Conservation (phyloP, 30 jellyfish, hydroid and myxozoan species). For the Turritopsis rubra region DNA sequence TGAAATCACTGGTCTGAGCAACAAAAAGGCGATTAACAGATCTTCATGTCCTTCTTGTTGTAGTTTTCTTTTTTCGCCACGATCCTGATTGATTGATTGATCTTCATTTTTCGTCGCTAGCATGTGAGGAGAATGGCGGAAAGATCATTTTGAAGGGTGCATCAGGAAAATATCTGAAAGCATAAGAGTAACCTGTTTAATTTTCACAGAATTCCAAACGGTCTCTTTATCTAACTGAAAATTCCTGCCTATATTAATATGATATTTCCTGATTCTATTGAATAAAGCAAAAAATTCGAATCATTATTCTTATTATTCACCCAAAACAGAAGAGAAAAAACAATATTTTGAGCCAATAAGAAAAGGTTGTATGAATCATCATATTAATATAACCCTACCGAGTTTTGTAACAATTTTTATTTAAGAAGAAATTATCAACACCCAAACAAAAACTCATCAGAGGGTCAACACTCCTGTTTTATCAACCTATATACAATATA, state of each 20-base stretch:
- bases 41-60: background rate
- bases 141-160: no score
- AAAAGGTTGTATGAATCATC: background rate
- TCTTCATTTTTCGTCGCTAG: no score
- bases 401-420: background rate
- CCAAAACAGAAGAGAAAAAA: background rate
- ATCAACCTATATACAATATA: background rate
- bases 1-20: background rate
- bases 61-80: no score
- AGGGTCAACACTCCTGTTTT: background rate
- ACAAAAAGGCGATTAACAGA: no score
- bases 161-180: no score
- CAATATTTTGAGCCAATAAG: background rate
- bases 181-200: no score
- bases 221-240: no score
- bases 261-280: no score
- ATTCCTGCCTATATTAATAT: no score
- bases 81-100: no score
- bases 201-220: no score
- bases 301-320: background rate
- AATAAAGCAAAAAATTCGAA: background rate
- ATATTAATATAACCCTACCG: background rate
- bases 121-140: no score
- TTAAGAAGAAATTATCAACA: background rate
- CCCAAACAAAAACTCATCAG: background rate